Percentiles rank a stretch among this genome's conserved stretches.
Conservation (phyloP, 2,113 vertebrate species). For the Passerina amoena region DNA sequence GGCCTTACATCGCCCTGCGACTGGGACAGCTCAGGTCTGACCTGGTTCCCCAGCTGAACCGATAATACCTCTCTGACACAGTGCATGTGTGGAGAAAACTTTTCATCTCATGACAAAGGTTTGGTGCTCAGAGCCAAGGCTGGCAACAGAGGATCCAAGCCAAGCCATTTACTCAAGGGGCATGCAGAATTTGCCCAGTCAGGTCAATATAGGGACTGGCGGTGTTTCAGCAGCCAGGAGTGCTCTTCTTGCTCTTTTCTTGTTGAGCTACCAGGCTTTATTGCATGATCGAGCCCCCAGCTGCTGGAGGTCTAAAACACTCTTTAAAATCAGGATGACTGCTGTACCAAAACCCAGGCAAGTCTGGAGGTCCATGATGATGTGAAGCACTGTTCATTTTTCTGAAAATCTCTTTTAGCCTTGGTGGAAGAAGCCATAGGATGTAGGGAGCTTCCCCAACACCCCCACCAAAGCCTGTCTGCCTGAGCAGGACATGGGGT, state of each 20-base stretch:
- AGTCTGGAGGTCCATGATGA: not conserved
- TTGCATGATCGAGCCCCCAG: not conserved
- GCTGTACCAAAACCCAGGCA: not conserved
- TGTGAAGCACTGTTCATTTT: not conserved
- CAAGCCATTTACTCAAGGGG: conserved; percentile 30
- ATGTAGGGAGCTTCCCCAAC: not conserved
- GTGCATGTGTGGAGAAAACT: not conserved
- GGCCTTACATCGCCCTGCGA: not conserved
- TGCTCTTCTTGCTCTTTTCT: not conserved
- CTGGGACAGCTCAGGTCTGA: not conserved
- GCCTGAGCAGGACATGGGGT: not conserved
- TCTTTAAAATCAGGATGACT: not conserved
- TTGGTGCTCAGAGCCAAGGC: conserved; percentile 10
- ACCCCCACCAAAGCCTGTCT: not conserved
- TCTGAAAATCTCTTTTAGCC: not conserved
- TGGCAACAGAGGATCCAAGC: not conserved
- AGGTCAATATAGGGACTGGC: conserved; percentile 15
- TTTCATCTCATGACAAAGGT: not conserved
- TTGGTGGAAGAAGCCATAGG: not conserved
- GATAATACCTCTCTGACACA: conserved; percentile 18
- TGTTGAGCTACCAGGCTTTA: not conserved
- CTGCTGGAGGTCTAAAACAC: not conserved
- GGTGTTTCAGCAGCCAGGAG: not conserved
- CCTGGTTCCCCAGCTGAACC: not conserved
- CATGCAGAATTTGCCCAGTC: conserved; percentile 38